Percentiles rank a stretch among this genome's conserved stretches.
Conservation (phyloP, 2,888 invertebrate species). For the Drosophila stalkeri region DNA sequence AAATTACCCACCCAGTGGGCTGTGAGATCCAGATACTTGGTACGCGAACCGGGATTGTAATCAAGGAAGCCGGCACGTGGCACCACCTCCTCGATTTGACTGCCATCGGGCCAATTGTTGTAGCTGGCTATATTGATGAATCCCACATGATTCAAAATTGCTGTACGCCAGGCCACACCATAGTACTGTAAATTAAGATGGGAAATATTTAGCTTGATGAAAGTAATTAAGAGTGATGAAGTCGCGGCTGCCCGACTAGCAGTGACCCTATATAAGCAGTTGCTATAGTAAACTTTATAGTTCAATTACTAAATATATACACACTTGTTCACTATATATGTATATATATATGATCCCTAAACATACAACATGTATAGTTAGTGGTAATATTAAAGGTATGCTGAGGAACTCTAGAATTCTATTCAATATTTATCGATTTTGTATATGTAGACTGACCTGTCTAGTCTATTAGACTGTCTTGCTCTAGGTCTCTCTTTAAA, state of each 20-base stretch:
- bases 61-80: conserved; percentile 85
- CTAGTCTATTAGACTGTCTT: too few relatives aligned
- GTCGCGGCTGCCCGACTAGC: not conserved
- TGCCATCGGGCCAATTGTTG: conserved; percentile 92
- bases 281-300: not conserved
- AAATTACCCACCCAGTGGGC: conserved; percentile 87
- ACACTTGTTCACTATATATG: too few relatives aligned
- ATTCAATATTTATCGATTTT: too few relatives aligned
- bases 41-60: conserved; percentile 87
- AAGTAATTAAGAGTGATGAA: not conserved
- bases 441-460: too few relatives aligned
- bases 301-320: not conserved
- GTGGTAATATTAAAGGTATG: too few relatives aligned
- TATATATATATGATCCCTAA: too few relatives aligned
- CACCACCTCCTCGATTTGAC: conserved; percentile 89
- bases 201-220: not conserved
- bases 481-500: too few relatives aligned
- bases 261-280: not conserved
- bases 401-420: too few relatives aligned
- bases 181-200: conserved; percentile 86
- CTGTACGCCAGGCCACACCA: conserved; percentile 88
- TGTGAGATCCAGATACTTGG: conserved; percentile 88
- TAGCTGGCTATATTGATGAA: conserved; percentile 89
- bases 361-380: too few relatives aligned
- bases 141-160: conserved; percentile 86